These are phyloP conservation scores for Meda fulgida DNA, from an alignment of 2,797 vertebrate genomes.

Conservation along the genomic window DNA sequence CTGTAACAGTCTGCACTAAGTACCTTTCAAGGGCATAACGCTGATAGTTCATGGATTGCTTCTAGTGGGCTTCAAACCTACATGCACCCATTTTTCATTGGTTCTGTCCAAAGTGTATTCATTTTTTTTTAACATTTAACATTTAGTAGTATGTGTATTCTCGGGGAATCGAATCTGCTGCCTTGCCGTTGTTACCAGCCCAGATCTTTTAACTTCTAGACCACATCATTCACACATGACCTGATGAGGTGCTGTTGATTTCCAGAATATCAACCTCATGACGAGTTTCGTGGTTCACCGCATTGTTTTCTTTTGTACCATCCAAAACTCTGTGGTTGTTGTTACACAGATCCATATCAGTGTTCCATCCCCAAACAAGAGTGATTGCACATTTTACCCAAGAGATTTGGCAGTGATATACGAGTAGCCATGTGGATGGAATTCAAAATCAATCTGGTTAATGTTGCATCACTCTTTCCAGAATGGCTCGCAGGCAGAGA, in stretches of 20 bases:
- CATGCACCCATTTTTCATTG: neutral
- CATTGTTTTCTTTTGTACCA: slow-evolving; percentile 43
- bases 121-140: neutral
- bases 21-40: neutral
- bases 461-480: slow-evolving; percentile 73
- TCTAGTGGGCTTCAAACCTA: neutral
- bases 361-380: slow-evolving; percentile 74
- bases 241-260: neutral
- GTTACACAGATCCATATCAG: slow-evolving; percentile 67
- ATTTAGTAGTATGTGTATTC: neutral
- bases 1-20: neutral
- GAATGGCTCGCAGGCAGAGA: slow-evolving; percentile 59
- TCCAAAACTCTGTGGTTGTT: slow-evolving; percentile 49
- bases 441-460: slow-evolving; percentile 78
- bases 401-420: slow-evolving; percentile 71
- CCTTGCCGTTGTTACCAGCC: neutral
- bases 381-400: slow-evolving; percentile 63
- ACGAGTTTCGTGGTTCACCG: neutral
- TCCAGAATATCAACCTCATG: neutral
- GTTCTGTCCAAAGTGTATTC: neutral
- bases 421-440: slow-evolving; percentile 63
- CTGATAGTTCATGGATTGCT: neutral
- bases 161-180: neutral
- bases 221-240: neutral
- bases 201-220: neutral